Evolutionary conservation across 2,797 vertebrate genomes (phyloP), one percentile per base, ranked within the genome.

Genomic region (Pangasius macronema): DNA sequence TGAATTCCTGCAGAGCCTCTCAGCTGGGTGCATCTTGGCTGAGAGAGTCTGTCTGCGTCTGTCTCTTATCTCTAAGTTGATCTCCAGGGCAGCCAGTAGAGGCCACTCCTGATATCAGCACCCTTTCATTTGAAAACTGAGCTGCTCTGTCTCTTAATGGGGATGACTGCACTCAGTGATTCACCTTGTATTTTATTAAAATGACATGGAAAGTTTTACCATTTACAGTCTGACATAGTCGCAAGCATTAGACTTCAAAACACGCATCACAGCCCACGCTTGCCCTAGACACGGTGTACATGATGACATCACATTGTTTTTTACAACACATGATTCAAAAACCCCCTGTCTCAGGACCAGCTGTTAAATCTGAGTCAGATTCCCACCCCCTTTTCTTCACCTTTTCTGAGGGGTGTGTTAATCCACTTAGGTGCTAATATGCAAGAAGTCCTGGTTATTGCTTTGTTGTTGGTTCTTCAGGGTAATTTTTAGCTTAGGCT

Each of bases 391-490:
- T n/a, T 77, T 75, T 67, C 20, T 46, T 73, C 61, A 68, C 83
- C 86, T 83, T 89, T 83, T 85, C 82, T 80, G 73, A 63, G 53
- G 68, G 77, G 67, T 33, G 81, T 68, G 42, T 61, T 85, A 90
- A 91, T 91, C 85, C 87, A 89, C 63, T 87, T 89, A 91, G 85
- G 87, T 87, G 89, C 75, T 87, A 89, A 90, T 87, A 87, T 65
- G 51, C 85, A 83, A 87, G 49, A 85, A 20, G 36, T 83, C 55
- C 61, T 36, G 42, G 53, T 84, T 42, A 46, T 75, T 83, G 36
- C 63, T 63, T 87, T 63, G 87, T 83, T 86, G 82, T 75, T 63
- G 76, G 75, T 88, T 87, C 77, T 84, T 90, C 39, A 70, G 67
- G 42, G 63, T 76, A 79, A n/a, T n/a, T 86, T 90, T 81, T 86